These are phyloP conservation scores for Phoxinus dragarum DNA, from an alignment of 2,797 vertebrate genomes.

Conservation along the genomic window DNA sequence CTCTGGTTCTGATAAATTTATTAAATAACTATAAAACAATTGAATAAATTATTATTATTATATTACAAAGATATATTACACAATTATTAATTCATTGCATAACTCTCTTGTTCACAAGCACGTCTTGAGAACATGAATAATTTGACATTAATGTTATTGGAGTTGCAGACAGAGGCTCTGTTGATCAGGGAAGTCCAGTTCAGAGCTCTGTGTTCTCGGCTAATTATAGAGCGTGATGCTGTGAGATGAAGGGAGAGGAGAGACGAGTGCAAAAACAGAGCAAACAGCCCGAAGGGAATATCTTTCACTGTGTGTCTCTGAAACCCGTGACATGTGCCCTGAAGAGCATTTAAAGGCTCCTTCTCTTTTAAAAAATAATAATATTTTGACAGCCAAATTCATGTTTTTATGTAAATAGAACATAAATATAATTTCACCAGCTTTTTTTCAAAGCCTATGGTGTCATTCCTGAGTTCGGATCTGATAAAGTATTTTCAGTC, in stretches of 20 bases:
- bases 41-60: neutral
- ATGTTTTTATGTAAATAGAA: neutral
- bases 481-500: neutral
- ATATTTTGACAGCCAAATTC: neutral
- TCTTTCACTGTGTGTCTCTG: slow-evolving; percentile 3
- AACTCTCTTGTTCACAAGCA: neutral
- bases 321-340: slow-evolving; percentile 17
- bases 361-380: neutral
- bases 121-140: neutral
- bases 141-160: slow-evolving; percentile 52
- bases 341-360: neutral
- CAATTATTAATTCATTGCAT: neutral
- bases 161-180: slow-evolving; percentile 58
- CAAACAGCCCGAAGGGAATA: slow-evolving; percentile 34
- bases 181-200: slow-evolving; percentile 61
- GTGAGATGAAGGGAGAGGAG: slow-evolving; percentile 55
- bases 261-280: slow-evolving; percentile 60
- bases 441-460: neutral
- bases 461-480: neutral
- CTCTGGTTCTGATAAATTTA: neutral
- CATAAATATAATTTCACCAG: neutral
- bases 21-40: neutral
- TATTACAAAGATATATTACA: neutral
- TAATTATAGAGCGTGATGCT: slow-evolving; percentile 73
- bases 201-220: slow-evolving; percentile 53